A percentile compares a stretch with the other conserved stretches of the same genome.
These are phyloP conservation scores for Branchinecta sandiegonensis DNA, from an alignment of 2,888 invertebrate species.

Conservation along the genomic window DNA sequence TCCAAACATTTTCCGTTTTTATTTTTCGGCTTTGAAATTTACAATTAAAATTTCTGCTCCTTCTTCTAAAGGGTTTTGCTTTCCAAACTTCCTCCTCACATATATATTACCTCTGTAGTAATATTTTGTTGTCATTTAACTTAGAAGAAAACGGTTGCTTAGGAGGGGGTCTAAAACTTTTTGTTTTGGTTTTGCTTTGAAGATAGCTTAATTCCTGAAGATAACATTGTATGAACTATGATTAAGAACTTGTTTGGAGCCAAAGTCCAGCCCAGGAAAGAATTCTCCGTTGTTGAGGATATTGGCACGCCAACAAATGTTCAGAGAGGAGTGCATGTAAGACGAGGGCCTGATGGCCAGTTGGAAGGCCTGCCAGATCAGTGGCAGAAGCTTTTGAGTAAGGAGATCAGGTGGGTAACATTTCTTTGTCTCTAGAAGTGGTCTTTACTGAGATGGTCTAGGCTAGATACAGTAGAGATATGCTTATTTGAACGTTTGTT, in stretches of 20 bases:
- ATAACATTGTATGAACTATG: background rate
- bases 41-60: background rate
- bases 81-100: background rate
- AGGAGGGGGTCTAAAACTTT: conserved; percentile 3
- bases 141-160: background rate
- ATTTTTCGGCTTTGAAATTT: background rate
- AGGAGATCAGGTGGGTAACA: background rate
- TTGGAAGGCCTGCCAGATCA: background rate
- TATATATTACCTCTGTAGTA: background rate
- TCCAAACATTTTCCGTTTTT: background rate
- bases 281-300: background rate
- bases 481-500: no score
- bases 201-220: background rate
- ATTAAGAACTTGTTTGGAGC: conserved; percentile 1
- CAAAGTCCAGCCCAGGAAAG: background rate
- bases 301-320: conserved; percentile 7
- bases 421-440: no score
- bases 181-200: no score
- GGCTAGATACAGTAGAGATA: no score
- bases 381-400: background rate
- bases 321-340: background rate
- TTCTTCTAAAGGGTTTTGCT: background rate
- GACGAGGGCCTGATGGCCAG: background rate
- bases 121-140: background rate
- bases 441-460: no score